phyloP scores from a whole-genome alignment of 2,113 vertebrate species.

The Chamaea fasciata region DNA sequence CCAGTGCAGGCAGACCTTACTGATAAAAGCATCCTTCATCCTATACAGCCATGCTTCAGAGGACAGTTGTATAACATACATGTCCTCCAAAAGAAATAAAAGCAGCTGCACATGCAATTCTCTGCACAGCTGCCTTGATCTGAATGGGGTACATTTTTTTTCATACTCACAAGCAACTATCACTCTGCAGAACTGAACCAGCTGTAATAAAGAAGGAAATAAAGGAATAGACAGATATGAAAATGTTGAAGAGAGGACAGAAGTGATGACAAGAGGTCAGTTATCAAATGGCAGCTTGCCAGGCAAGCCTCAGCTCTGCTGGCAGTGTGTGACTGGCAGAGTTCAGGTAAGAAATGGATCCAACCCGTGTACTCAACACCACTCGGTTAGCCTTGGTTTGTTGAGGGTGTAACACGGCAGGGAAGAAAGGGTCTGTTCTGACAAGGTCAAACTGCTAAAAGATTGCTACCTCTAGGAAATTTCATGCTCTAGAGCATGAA shows the following conservation, averaged over 20 bases:
- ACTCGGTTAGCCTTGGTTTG: background rate
- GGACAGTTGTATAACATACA: background rate
- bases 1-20: background rate
- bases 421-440: background rate
- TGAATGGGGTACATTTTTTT: background rate
- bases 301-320: background rate
- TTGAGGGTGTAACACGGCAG: background rate
- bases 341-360: background rate
- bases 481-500: background rate
- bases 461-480: background rate
- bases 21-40: background rate
- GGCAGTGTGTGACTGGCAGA: background rate
- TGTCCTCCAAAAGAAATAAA: background rate
- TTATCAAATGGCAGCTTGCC: background rate
- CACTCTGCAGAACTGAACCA: background rate
- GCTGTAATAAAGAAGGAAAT: background rate
- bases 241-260: background rate
- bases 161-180: background rate
- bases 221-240: background rate
- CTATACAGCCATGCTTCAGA: background rate
- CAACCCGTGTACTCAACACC: rapidly evolving
- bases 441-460: background rate
- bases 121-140: background rate
- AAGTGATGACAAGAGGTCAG: background rate
- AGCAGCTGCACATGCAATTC: background rate